Evolutionary conservation across 2,888 invertebrate genomes (phyloP).

Genomic region (Cryptocephalus primarius): DNA sequence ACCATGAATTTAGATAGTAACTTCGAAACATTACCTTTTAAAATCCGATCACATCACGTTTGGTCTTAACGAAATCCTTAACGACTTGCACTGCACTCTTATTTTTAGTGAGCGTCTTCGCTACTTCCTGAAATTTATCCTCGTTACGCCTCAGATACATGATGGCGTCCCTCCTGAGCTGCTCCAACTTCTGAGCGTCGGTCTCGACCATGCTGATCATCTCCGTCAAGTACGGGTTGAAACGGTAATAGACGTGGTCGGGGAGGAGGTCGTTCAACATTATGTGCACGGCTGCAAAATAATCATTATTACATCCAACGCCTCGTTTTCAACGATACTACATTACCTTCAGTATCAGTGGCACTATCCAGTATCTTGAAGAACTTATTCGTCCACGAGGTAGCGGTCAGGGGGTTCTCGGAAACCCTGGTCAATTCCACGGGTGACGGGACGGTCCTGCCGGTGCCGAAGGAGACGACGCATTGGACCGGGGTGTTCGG

Average conservation of each 20-base stretch:
- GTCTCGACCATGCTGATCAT: conserved; percentile 72
- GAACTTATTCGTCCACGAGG: conserved; percentile 67
- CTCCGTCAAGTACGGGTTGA: conserved; percentile 78
- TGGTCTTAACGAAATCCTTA: conserved; percentile 11
- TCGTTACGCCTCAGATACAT: conserved; percentile 73
- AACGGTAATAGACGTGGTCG: conserved; percentile 62
- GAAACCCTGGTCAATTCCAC: conserved; percentile 20
- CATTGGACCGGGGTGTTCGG: conserved; percentile 62
- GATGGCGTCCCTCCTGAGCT: conserved; percentile 59
- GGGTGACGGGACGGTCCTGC: conserved; percentile 40
- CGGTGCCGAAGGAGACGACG: conserved; percentile 76
- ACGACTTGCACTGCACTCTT: conserved; percentile 19
- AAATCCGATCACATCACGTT: conserved; percentile 12
- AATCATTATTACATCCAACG: conserved; percentile 1
- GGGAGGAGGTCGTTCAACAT: conserved; percentile 65
- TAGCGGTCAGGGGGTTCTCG: conserved; percentile 18
- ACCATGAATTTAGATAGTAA: too few relatives aligned
- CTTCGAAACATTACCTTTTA: conserved; percentile 3
- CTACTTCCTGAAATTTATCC: conserved; percentile 57
- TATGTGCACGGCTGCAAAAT: conserved; percentile 56
- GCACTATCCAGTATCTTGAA: conserved; percentile 72
- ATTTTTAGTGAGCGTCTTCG: conserved; percentile 35
- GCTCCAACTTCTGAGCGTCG: conserved; percentile 54
- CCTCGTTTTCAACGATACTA: neutral
- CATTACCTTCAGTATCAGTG: conserved; percentile 70